Base-by-base conservation (phyloP, 2,797 vertebrate species). In the Tragopan temminckii region DNA sequence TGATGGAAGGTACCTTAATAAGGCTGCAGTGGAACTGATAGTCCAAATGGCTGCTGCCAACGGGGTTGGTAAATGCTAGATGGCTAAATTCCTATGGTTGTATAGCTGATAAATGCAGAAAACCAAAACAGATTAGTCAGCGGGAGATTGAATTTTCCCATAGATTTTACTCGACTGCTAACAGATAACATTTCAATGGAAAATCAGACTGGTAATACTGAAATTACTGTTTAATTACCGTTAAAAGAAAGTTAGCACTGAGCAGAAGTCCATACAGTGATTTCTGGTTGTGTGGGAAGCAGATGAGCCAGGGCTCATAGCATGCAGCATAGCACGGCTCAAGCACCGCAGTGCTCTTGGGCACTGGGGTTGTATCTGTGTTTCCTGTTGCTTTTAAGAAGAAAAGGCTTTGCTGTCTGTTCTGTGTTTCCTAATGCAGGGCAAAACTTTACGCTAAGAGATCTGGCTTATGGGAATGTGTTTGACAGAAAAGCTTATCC, bases 41-140 rank as follows among this genome's bases (percentile, higher is more conserved):
- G 98, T 98, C 90, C 99, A 99, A 98, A 99, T 99, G 98, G 99
- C 99, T 78, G 99, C 99, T 61, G 99, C 99, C 97, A 99, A 99
- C 2, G 99, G 99, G 99, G 99, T 99, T 97, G 98, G 99, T 99
- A 98, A 97, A 95, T 4, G 46, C 88, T 95, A 59, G 88, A 79
- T 29, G 79, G 46, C 77, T 97, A 7, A 25, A 48, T 92, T 91
- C 92, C 81, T 97, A 12, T 80, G 48, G 71, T 83, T 89, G 40
- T 62, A 40, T 95, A 55, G 82, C 61, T 94, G 90, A 81, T 67
- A 80, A 75, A 52, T 88, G 88, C 81, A 91, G 80, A 64, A 90
- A 83, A 25, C 67, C 76, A 7, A 29, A 68, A 53, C 64, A n/a
- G 79, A 46, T 63, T 20, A 66, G 75, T 46, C 64, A 38, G 35